Evolutionary conservation across 1,140 invertebrate species (phyloP).

Genomic region (Cherax destructor): DNA sequence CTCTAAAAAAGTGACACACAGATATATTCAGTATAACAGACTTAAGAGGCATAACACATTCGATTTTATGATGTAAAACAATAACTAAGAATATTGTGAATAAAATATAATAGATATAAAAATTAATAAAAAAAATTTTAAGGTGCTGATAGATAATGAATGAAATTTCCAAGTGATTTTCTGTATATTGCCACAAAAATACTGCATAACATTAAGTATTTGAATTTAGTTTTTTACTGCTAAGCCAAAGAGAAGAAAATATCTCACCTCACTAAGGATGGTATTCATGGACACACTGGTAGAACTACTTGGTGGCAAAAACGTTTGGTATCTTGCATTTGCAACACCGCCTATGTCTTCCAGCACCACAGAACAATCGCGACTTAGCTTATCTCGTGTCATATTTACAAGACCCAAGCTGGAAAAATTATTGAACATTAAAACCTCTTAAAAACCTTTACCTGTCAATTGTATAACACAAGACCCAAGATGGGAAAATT

Average conservation of each 20-base stretch:
- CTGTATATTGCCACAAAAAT: background rate
- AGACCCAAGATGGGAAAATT: too few species aligned
- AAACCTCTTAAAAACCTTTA: too few species aligned
- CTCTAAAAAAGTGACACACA: too few species aligned
- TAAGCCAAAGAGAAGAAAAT: background rate
- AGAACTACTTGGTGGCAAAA: background rate
- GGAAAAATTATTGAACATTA: background rate
- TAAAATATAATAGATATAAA: background rate
- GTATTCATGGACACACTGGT: background rate
- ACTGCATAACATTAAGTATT: background rate
- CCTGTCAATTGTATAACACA: too few species aligned
- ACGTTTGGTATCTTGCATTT: conserved; percentile 31
- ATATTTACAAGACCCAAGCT: conserved; percentile 5
- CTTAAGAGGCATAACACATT: too few species aligned
- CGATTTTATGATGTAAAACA: too few species aligned
- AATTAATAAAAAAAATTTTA: background rate
- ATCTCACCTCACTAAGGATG: conserved; percentile 19
- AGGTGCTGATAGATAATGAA: background rate
- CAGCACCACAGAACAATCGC: conserved; percentile 27
- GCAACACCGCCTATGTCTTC: conserved; percentile 41
- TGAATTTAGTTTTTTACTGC: background rate
- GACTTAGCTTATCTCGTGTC: conserved; percentile 27
- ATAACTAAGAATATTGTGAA: background rate
- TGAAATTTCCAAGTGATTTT: background rate
- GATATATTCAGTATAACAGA: too few species aligned